Evolutionary conservation across 1,140 invertebrate genomes (phyloP).

Genomic region (Gonioctena quinquepunctata): DNA sequence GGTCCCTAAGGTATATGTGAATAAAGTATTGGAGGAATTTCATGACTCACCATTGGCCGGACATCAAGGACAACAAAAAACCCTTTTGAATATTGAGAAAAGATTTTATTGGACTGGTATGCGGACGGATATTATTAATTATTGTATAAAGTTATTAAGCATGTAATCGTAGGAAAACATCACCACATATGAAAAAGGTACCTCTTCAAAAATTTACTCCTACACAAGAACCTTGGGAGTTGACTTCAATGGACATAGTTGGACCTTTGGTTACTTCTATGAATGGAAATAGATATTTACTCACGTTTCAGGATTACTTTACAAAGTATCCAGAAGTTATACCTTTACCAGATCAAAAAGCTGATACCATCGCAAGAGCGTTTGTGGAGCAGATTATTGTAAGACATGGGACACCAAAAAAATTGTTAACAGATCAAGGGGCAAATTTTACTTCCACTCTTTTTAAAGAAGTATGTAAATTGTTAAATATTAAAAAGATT

Average conservation of each 20-base stretch:
- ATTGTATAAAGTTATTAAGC: too few relatives aligned
- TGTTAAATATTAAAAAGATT: background rate
- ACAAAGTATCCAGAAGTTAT: constrained; percentile 30
- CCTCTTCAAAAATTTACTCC: background rate
- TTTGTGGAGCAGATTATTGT: constrained; percentile 32
- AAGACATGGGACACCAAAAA: constrained; percentile 31
- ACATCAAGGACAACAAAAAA: too few relatives aligned
- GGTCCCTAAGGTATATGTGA: too few relatives aligned
- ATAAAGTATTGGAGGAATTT: too few relatives aligned
- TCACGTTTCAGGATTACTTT: constrained; percentile 18
- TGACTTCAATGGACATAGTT: constrained; percentile 9
- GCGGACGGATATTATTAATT: too few relatives aligned
- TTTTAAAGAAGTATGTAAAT: background rate
- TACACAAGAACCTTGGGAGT: background rate
- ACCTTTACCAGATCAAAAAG: constrained; percentile 27
- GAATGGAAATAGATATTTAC: constrained; percentile 5
- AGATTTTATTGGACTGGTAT: too few relatives aligned
- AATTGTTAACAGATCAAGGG: constrained; percentile 40
- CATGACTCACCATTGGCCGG: too few relatives aligned
- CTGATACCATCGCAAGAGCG: constrained; percentile 21
- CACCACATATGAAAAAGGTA: constrained; percentile 6
- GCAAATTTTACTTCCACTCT: constrained; percentile 25
- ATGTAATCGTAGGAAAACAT: constrained; percentile 3
- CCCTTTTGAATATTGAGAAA: too few relatives aligned
- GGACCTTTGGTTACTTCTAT: background rate